Conservation (phyloP, 2,797 vertebrate genomes). For the Eupleurogrammus muticus region DNA sequence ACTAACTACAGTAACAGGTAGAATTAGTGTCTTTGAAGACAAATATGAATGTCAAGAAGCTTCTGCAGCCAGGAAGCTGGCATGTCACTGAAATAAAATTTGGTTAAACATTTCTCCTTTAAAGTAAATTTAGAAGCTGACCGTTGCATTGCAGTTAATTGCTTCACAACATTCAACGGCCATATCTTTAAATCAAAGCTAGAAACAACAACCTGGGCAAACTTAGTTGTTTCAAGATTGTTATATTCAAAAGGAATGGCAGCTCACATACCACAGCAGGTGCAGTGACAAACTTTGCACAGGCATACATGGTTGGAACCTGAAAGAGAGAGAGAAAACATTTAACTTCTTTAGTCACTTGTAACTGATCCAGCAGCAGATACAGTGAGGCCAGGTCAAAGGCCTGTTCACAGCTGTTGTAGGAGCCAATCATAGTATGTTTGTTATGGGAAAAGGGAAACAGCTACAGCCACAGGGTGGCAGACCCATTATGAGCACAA, state of each 20-base stretch:
- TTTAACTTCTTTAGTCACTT: background rate
- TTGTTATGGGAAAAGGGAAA: background rate
- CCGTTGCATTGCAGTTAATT: background rate
- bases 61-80: background rate
- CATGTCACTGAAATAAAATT: background rate
- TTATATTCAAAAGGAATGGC: background rate
- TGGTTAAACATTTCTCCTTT: background rate
- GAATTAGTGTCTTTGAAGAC: conserved; percentile 21
- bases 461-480: no score
- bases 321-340: conserved; percentile 41
- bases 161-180: no score
- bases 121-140: background rate
- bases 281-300: conserved; percentile 84
- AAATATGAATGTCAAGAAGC: background rate
- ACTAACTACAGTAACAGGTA: background rate
- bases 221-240: background rate
- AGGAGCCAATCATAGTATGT: no score
- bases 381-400: background rate
- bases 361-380: background rate
- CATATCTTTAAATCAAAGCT: background rate
- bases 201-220: background rate
- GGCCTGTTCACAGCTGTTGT: background rate
- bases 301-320: conserved; percentile 85
- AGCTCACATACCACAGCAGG: conserved; percentile 82
- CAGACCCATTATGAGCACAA: background rate